Conservation (phyloP, 2,113 vertebrate species). For the Psettodes erumei region DNA sequence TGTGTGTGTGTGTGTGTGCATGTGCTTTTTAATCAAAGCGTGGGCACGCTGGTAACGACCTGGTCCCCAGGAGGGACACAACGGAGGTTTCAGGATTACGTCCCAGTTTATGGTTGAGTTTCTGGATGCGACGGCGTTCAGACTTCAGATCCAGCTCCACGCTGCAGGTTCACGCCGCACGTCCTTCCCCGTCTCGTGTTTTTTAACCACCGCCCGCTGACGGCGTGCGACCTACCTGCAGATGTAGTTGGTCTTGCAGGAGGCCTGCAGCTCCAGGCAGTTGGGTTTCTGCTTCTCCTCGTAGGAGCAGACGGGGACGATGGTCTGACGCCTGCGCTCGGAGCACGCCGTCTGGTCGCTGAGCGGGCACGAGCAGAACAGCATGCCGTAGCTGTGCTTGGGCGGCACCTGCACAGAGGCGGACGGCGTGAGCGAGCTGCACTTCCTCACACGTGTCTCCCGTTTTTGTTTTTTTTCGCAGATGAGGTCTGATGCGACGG, state of each 20-base stretch:
- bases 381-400: constrained; percentile 98
- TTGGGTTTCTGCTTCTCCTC: constrained; percentile 96
- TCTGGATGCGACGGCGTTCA: no score
- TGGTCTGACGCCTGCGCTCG: constrained; percentile 95
- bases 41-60: neutral
- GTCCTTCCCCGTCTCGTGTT: no score
- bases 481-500: constrained; percentile 3
- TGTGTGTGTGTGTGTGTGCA: neutral
- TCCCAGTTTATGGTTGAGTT: neutral
- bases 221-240: constrained; percentile 76
- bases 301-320: constrained; percentile 98
- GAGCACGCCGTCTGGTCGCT: constrained; percentile 89
- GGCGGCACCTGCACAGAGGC: constrained; percentile 95
- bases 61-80: neutral
- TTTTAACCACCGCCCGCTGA: no score
- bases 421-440: no score
- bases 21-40: neutral
- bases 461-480: no score
- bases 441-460: fast-evolving
- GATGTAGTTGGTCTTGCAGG: constrained; percentile 80
- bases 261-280: constrained; percentile 80
- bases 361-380: constrained; percentile 96
- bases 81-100: neutral
- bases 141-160: no score
- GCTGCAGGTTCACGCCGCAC: no score